phyloP scores from a whole-genome alignment of 2,888 invertebrate species.

The Thumatha senex region DNA sequence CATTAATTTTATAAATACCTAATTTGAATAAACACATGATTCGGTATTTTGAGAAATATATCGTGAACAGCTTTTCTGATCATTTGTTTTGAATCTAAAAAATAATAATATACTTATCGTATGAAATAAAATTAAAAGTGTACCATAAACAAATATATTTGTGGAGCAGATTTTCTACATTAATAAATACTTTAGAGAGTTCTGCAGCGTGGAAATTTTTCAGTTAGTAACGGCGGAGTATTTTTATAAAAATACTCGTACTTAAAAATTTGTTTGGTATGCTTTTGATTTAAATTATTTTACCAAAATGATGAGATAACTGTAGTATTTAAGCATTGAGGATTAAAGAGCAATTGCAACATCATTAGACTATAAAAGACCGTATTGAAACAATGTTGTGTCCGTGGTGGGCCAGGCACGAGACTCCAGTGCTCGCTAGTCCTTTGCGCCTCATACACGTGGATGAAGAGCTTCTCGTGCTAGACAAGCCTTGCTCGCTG shows the following conservation, averaged over 20 bases:
- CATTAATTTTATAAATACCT: no score
- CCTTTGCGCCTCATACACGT: conserved; percentile 92
- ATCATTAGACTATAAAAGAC: conserved; percentile 41
- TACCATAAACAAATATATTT: conserved; percentile 12
- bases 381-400: conserved; percentile 51
- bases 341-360: conserved; percentile 46
- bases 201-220: conserved; percentile 13
- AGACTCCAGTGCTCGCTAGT: conserved; percentile 92
- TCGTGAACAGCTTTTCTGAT: background rate
- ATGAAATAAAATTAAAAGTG: background rate
- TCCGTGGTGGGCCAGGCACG: conserved; percentile 88
- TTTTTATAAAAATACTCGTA: conserved; percentile 17
- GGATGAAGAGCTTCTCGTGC: conserved; percentile 92
- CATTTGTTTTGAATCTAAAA: background rate
- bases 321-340: conserved; percentile 13
- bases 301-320: conserved; percentile 10
- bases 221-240: conserved; percentile 13
- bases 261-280: conserved; percentile 22
- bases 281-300: conserved; percentile 14
- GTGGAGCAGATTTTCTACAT: conserved; percentile 14
- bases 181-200: conserved; percentile 24
- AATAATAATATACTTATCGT: no score
- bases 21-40: no score
- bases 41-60: background rate
- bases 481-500: conserved; percentile 95